phyloP scores from a whole-genome alignment of 2,113 vertebrate species.

The Procavia capensis region DNA sequence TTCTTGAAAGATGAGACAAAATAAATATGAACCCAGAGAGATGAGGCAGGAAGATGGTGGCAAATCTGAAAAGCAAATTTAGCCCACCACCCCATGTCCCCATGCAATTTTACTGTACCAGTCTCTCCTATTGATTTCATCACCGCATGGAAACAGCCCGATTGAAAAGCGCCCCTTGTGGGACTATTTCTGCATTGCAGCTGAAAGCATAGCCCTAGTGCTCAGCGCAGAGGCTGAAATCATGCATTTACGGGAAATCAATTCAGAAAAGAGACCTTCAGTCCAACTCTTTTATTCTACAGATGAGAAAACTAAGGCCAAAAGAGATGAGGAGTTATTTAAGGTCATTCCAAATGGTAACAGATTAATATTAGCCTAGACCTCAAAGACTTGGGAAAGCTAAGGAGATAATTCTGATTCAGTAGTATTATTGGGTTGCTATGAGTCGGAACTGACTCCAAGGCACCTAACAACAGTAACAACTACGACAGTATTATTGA shows the following conservation, averaged over 20 bases:
- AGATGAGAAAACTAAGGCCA: too few relatives aligned
- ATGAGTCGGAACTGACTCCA: too few relatives aligned
- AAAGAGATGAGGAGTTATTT: neutral
- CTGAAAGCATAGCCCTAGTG: neutral
- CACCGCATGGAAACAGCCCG: neutral
- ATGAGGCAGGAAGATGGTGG: neutral
- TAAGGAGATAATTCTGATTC: neutral
- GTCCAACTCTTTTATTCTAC: neutral
- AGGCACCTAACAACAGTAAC: too few relatives aligned
- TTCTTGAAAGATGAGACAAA: neutral
- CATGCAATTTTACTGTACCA: neutral
- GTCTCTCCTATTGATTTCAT: neutral
- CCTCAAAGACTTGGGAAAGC: neutral
- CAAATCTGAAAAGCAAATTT: neutral
- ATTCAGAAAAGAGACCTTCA: neutral
- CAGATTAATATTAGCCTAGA: neutral
- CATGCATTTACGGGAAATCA: neutral
- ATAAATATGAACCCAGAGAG: neutral
- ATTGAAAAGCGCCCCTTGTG: neutral
- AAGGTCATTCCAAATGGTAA: neutral
- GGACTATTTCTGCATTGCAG: neutral
- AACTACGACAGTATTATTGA: neutral
- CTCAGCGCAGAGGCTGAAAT: neutral
- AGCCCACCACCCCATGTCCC: neutral
- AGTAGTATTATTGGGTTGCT: neutral